These are phyloP conservation scores for Drosophila carrolli DNA, from an alignment of 1,140 invertebrate species.

Conservation along the genomic window DNA sequence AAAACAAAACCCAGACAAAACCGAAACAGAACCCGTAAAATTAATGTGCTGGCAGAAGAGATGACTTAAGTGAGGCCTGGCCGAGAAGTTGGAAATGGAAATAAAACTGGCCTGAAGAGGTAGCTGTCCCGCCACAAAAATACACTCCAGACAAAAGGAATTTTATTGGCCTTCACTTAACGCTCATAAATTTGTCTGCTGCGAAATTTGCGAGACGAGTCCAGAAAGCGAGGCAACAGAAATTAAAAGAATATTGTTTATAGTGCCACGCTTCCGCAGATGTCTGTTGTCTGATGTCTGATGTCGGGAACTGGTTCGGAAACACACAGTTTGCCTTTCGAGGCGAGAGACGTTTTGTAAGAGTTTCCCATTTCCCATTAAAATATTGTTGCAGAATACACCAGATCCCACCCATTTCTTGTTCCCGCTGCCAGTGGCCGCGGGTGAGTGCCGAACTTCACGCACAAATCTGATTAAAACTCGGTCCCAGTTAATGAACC, in stretches of 20 bases:
- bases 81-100: slow-evolving; percentile 51
- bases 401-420: slow-evolving; percentile 62
- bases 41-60: slow-evolving; percentile 46
- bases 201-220: slow-evolving; percentile 64
- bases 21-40: slow-evolving; percentile 31
- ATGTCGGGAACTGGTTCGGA: slow-evolving; percentile 65
- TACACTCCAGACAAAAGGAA: slow-evolving; percentile 74
- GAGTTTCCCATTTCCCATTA: slow-evolving; percentile 38
- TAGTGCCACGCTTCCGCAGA: slow-evolving; percentile 74
- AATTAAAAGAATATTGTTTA: slow-evolving; percentile 68
- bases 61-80: slow-evolving; percentile 37
- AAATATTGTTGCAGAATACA: slow-evolving; percentile 31
- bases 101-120: slow-evolving; percentile 46
- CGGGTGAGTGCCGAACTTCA: slow-evolving; percentile 56
- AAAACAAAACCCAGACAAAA: slow-evolving; percentile 10
- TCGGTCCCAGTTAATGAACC: slow-evolving; percentile 68
- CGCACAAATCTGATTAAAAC: slow-evolving; percentile 77
- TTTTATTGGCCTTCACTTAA: slow-evolving; percentile 81
- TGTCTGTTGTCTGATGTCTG: slow-evolving; percentile 47
- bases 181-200: slow-evolving; percentile 78
- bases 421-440: slow-evolving; percentile 16
- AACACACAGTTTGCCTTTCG: slow-evolving; percentile 22
- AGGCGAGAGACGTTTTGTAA: slow-evolving; percentile 24
- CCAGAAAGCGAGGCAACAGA: slow-evolving; percentile 50
- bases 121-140: slow-evolving; percentile 29